phyloP scores from a whole-genome alignment of 1,140 invertebrate genomes.

The Lethrus apterus region DNA sequence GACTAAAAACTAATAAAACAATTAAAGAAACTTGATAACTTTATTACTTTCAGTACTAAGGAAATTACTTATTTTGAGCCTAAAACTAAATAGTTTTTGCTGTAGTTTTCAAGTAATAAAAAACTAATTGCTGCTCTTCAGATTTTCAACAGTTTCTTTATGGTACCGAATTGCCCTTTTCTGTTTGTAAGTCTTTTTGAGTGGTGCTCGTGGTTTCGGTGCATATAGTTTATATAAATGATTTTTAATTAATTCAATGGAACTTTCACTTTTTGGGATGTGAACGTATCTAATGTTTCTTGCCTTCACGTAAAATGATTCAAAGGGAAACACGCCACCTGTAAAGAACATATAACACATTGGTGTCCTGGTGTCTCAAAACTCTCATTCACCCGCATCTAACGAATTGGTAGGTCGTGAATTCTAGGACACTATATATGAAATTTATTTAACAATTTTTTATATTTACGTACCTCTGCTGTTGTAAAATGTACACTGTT shows the following conservation, averaged over 20 bases:
- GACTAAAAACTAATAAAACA: too few species aligned
- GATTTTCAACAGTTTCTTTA: conserved; percentile 18
- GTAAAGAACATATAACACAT: conserved; percentile 13
- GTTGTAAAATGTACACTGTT: conserved; percentile 32
- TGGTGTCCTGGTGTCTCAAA: background rate
- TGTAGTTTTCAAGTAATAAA: too few species aligned
- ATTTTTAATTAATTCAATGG: conserved; percentile 20
- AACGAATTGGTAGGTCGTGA: too few species aligned
- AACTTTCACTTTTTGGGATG: conserved; percentile 27
- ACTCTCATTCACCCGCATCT: background rate
- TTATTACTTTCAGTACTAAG: too few species aligned
- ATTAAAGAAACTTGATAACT: too few species aligned
- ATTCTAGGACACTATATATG: too few species aligned
- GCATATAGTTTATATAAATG: conserved; percentile 18
- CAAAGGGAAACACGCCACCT: conserved; percentile 26
- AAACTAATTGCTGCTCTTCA: background rate
- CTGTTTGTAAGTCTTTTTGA: conserved; percentile 20
- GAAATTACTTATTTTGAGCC: too few species aligned
- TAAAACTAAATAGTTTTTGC: too few species aligned
- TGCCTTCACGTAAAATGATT: conserved; percentile 27
- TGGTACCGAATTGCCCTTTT: conserved; percentile 24
- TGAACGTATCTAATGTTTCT: conserved; percentile 33
- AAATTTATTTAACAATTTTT: too few species aligned
- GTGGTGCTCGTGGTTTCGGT: background rate
- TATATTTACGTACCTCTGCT: conserved; percentile 20